Base-by-base conservation (phyloP, 2,888 invertebrate genomes). In the Resseliella maxima region DNA sequence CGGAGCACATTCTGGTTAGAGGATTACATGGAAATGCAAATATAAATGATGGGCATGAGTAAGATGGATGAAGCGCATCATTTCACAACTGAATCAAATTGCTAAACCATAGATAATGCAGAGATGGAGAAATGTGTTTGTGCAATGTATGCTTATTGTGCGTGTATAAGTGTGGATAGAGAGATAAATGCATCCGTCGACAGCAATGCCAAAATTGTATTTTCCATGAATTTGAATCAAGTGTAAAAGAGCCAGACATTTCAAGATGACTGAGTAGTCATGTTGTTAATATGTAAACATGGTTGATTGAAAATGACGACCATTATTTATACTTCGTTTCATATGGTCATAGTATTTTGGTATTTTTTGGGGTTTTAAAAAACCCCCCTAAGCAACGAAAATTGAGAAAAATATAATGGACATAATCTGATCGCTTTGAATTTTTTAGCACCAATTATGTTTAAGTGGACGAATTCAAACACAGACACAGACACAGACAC, bases 21-120 rank as follows among this genome's bases (percentile, higher is more conserved):
- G 31, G 31, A 72, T 72, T 72, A 72, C 72, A 72, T 35, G 35
- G 8, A 72, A 72, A 72, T 72, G 31, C 72, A 72, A 27, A 72
- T 72, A 72, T 59, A 72, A 27, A 72, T 72, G 72, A 72, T 18
- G 72, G 50, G 72, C 72, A 31, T 72, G 72, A 35, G 31, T 31
- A 27, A 72, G 72, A 72, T 72, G 72, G 72, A 72, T 72, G 72
- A 72, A 72, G 18, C 31, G 1, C 31, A 31, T 72, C 72, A 72
- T 35, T 72, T 72, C 15, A 12, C 31, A 18, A 72, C 72, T 72
- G 31, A 27, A 72, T 72, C 35, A 31, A 72, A 72, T 15, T 31
- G 72, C 1, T 72, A 72, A 27, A n/a, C 31, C 1, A 31, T 31
- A 72, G 72, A 50, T 18, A 8, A 41, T 6, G 46, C 18, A 15